phyloP scores from a whole-genome alignment of 2,797 vertebrate species.

The Spheniscus humboldti region DNA sequence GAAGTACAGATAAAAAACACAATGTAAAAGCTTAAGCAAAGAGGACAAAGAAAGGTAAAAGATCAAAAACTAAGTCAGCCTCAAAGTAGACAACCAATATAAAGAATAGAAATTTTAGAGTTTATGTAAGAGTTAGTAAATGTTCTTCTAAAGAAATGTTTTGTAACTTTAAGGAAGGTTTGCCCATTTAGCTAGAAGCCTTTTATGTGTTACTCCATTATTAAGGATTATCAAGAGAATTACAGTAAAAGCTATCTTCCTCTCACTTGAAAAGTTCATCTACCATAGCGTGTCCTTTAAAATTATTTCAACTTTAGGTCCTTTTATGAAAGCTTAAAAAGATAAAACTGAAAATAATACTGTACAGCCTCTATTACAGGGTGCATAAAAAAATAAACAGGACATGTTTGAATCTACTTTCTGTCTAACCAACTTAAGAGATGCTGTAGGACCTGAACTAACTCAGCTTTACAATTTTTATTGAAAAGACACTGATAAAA shows the following conservation, averaged over 20 bases:
- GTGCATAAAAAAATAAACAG: not conserved
- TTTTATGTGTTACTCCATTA: slow-evolving; percentile 50
- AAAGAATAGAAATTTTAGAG: slow-evolving; percentile 52
- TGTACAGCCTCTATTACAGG: not conserved
- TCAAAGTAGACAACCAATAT: slow-evolving; percentile 63
- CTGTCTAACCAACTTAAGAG: not conserved
- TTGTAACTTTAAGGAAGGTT: slow-evolving; percentile 42
- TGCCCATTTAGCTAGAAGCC: slow-evolving; percentile 13
- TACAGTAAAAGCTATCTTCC: not conserved
- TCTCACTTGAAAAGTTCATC: slow-evolving; percentile 39
- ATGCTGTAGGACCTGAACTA: not conserved
- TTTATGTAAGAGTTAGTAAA: slow-evolving; percentile 58
- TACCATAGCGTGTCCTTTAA: slow-evolving; percentile 12
- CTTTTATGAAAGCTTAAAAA: slow-evolving; percentile 27
- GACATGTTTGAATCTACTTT: not conserved
- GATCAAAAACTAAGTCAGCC: slow-evolving; percentile 72
- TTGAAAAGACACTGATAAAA: not conserved
- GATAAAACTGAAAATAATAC: not conserved
- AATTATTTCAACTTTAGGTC: not conserved
- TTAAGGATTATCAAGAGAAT: slow-evolving; percentile 20
- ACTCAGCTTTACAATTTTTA: not conserved
- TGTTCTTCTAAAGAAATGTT: slow-evolving; percentile 59
- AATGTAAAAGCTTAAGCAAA: slow-evolving; percentile 71
- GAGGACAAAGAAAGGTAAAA: slow-evolving; percentile 60
- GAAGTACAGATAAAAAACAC: slow-evolving; percentile 64